These are phyloP conservation scores for Balaenoptera acutorostrata DNA, from an alignment of 2,113 vertebrate genomes.

Conservation along the genomic window DNA sequence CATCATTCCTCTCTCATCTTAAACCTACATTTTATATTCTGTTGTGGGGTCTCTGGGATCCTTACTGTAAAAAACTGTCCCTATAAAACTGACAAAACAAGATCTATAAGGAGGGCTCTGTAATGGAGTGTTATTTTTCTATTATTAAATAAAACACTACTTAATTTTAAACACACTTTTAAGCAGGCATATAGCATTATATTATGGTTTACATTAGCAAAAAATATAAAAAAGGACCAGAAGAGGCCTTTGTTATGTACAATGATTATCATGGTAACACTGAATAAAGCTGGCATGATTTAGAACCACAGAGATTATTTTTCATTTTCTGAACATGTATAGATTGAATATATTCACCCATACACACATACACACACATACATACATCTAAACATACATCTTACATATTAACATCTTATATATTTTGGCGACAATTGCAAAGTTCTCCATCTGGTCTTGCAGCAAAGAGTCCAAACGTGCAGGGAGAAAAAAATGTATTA, in stretches of 20 bases:
- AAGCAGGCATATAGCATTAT: background rate
- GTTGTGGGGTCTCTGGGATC: background rate
- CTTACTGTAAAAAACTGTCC: background rate
- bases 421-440: conserved; percentile 32
- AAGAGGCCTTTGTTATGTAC: background rate
- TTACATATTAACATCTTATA: background rate
- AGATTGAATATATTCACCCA: background rate
- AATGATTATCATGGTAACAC: background rate
- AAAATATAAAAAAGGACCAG: background rate
- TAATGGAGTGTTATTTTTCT: background rate
- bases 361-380: background rate
- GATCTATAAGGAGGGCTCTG: background rate
- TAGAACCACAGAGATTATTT: background rate
- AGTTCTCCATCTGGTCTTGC: conserved; percentile 37
- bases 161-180: background rate
- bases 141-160: background rate
- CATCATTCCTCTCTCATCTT: background rate
- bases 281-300: background rate
- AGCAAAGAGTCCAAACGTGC: background rate
- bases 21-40: background rate
- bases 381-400: background rate
- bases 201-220: background rate
- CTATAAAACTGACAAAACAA: background rate
- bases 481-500: conserved; percentile 15
- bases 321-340: background rate